Base-by-base conservation (phyloP, 2,888 invertebrate genomes). In the Noctua janthe region DNA sequence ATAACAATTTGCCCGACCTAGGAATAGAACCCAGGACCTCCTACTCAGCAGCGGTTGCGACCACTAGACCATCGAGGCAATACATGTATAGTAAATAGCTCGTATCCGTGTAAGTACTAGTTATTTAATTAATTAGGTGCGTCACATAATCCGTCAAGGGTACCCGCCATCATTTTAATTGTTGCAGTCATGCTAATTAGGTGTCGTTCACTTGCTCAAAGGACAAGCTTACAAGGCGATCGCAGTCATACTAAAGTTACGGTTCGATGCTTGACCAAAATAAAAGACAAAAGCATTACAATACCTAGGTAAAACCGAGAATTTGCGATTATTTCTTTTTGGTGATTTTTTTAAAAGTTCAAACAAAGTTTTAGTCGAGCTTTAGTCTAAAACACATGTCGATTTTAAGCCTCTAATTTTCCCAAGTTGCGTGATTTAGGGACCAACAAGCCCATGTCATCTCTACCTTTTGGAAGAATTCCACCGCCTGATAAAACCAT, bases 141-240 rank as follows among this genome's bases (percentile, higher is more conserved):
- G 62, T 62, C 59, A 79, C 72, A 11, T 51, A 51, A 29, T 35
- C 71, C 23, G 39, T 80, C 80, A 80, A 71, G 80, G 71, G 29
- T 51, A 78, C 39, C 39, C 29, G n/a, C 59, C 35, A 80, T 59
- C 3, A 64, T 64, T 62, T 71, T 78, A 80, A 78, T 71, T 80
- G 43, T n/a, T 62, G 43, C 51, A 43, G 39, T 62, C 29, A 72
- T 81, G 81, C 35, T 72, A 78, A 80, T 80, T 78, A 78, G 1
- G 49, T 59, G 80, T 80, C 81, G 35, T 80, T 79, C 56, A 80
- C 43, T 35, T 51, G n/a, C 43, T 71, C 29, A 15, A 23, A 78
- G 80, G 49, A 62, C 17, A 51, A 43, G 29, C 56, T 56, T 8
- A 80, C 49, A 59, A 39, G n/a, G 29, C 29, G 56, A 59, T 15